Conservation (phyloP, 2,113 vertebrate species). For the Pedionomus torquatus region DNA sequence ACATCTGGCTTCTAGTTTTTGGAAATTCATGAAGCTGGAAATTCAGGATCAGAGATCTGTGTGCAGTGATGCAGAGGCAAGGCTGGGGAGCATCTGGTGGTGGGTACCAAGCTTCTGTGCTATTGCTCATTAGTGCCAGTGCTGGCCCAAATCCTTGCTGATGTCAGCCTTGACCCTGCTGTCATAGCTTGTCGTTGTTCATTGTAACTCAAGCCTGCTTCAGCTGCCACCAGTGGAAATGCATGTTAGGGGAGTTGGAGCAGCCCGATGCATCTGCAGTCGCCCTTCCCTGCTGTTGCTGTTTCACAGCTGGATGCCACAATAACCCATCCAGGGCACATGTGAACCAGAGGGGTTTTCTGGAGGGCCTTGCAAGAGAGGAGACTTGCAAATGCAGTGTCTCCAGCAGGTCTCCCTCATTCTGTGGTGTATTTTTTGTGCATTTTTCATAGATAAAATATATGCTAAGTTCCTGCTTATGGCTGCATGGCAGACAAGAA, state of each 20-base stretch:
- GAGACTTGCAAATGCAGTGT: neutral
- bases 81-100: neutral
- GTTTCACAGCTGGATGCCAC: neutral
- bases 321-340: rapidly evolving
- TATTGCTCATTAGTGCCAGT: rapidly evolving
- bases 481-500: neutral
- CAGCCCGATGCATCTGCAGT: neutral
- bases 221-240: neutral
- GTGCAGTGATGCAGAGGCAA: neutral
- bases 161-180: neutral
- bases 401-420: neutral
- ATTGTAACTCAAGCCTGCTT: neutral
- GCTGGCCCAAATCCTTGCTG: neutral
- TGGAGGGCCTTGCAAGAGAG: neutral
- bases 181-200: neutral
- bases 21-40: rapidly evolving
- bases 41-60: neutral
- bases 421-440: neutral
- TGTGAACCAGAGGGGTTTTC: neutral
- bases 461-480: neutral
- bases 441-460: neutral
- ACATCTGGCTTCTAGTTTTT: neutral
- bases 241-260: neutral
- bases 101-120: neutral
- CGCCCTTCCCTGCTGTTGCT: neutral